Percentiles rank a stretch among this genome's conserved stretches.
These are phyloP conservation scores for Scartelaos histophorus DNA, from an alignment of 2,113 vertebrate genomes.

Conservation along the genomic window DNA sequence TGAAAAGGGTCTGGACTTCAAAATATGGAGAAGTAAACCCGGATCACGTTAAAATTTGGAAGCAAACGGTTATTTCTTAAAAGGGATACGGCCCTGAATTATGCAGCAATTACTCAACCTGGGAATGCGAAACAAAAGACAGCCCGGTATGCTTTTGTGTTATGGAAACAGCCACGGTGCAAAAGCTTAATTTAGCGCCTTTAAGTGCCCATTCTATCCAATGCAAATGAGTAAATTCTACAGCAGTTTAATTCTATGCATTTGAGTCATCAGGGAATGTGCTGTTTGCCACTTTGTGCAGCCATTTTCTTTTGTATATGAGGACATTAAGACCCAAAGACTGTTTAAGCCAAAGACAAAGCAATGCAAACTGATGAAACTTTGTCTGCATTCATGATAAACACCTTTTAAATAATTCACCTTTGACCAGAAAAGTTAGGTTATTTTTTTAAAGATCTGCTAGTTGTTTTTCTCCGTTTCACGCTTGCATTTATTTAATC, in stretches of 20 bases:
- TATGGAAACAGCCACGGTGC: not conserved
- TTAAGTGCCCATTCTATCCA: too few species aligned
- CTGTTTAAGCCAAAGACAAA: not conserved
- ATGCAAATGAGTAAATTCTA: not conserved
- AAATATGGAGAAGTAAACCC: not conserved
- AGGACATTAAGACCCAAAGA: not conserved
- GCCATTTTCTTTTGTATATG: not conserved
- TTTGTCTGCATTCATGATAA: too few species aligned
- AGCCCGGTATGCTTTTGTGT: not conserved
- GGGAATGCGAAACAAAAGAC: not conserved
- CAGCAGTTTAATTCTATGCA: too few species aligned
- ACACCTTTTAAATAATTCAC: too few species aligned
- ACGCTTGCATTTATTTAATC: too few species aligned
- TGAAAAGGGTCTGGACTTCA: not conserved
- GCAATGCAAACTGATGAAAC: too few species aligned
- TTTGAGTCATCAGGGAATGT: not conserved
- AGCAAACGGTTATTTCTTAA: not conserved
- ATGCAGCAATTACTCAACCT: not conserved
- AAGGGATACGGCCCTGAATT: not conserved
- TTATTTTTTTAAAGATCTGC: too few species aligned
- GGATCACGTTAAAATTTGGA: not conserved
- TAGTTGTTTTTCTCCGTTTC: too few species aligned
- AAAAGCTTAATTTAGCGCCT: not conserved
- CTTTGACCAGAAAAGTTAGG: too few species aligned
- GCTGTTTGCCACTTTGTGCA: not conserved